Base-by-base conservation (phyloP, 2,888 invertebrate species). In the Sympetrum striolatum region DNA sequence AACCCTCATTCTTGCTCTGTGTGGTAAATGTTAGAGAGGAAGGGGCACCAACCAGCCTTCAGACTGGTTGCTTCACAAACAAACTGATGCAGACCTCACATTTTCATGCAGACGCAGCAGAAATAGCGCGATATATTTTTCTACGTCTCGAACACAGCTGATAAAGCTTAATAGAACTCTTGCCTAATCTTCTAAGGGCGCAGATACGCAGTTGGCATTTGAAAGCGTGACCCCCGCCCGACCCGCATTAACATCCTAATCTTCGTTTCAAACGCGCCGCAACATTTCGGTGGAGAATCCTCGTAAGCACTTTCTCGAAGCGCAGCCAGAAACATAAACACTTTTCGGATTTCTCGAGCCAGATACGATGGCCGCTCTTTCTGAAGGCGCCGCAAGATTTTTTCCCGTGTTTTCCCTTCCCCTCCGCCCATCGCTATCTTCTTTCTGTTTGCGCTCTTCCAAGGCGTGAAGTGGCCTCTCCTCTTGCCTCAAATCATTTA, bases 311-410 rank as follows among this genome's bases (percentile, higher is more conserved):
- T 25, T 73, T 73, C 73, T 73, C 31, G 4, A 25, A 31, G 12
- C 64, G 0, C 22, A 64, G 64, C 64, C 25, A 73, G 60, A 60
- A 86, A 58, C 60, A 86, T 86, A 86, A 86, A 86, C 86, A 86
- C 86, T 64, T 86, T 86, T 86, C 37, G 86, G 35, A 86, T 86
- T 86, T 86, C 86, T 86, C 86, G 60, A 86, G 86, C 37, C 86
- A 37, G 86, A 86, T 86, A 86, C 39, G 64, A 86, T 25, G 60
- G 60, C 58, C 86, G n/a, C 81, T 37, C 37, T 37, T 86, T 86
- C 86, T 5, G 86, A 60, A 86, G 86, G 64, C 48, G 8, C 64
- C 86, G 60, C 15, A n/a, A 25, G n/a, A 35, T 73, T 73, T 73
- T 73, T 73, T 73, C 22, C 73, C 31, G 14, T 73, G 25, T 73